Evolutionary conservation across 2,797 vertebrate species (phyloP).

Genomic region (Arctocebus calabarensis): DNA sequence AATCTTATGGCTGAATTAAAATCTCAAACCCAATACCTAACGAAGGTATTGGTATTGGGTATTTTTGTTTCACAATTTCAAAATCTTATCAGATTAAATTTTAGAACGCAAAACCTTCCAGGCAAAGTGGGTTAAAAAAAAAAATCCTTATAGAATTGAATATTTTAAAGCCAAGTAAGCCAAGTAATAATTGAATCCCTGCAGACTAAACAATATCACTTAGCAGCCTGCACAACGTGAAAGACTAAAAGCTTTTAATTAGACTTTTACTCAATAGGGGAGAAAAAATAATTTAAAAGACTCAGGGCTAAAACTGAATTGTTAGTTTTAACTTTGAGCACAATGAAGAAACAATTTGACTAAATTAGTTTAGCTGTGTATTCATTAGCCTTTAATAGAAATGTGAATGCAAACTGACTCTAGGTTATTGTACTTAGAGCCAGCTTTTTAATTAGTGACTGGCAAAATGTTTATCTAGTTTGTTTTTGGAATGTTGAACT

Average conservation of each 20-base stretch:
- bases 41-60: conserved; percentile 13
- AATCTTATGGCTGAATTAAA: conserved; percentile 33
- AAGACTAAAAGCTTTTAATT: conserved; percentile 89
- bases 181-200: conserved; percentile 83
- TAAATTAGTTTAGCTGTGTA: conserved; percentile 87
- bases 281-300: conserved; percentile 87
- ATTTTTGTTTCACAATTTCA: conserved; percentile 74
- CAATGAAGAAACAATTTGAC: conserved; percentile 87
- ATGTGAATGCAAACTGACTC: conserved; percentile 82
- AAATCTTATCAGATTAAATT: conserved; percentile 79
- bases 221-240: conserved; percentile 79
- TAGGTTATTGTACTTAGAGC: conserved; percentile 81
- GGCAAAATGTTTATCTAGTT: conserved; percentile 80
- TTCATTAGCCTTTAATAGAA: conserved; percentile 86
- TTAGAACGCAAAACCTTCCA: conserved; percentile 76
- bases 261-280: conserved; percentile 85
- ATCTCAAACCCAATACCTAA: not conserved
- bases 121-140: conserved; percentile 76
- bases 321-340: conserved; percentile 85
- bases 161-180: conserved; percentile 82
- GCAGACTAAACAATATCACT: conserved; percentile 85
- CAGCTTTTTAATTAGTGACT: conserved; percentile 84
- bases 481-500: conserved; percentile 60
- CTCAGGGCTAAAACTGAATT: conserved; percentile 82
- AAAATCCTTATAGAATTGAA: conserved; percentile 68